Base-by-base conservation (phyloP, 2,888 invertebrate species). In the Chloroclystis v-ata region DNA sequence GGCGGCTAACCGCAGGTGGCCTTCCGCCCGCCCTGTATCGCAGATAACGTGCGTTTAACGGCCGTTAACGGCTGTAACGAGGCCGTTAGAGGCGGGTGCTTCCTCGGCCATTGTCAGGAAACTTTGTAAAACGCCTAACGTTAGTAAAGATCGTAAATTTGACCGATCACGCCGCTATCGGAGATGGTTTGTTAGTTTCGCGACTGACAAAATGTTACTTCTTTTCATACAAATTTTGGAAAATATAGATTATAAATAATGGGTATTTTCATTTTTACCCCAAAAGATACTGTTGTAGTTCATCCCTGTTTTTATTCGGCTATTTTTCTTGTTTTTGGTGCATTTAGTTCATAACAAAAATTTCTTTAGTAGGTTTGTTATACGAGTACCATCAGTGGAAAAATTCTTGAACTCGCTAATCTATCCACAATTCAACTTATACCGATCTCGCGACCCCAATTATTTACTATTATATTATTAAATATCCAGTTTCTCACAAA, bases 51-150 rank as follows among this genome's bases (percentile, higher is more conserved):
- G 57, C 61, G 61, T 60, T 59, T 83, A 79, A 74, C 78, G 73
- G 72, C 70, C 75, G 75, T 78, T 82, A 80, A 73, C 78, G 73
- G 75, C 71, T 72, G 76, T 82, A 81, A 81, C 85, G 85, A 79
- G 76, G 76, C 81, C 79, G 81, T 83, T 83, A 84, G 75, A 75
- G 68, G 77, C 80, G 80, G 78, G 74, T 75, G 76, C 83, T 80
- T 82, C 83, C 82, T 76, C 67, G 59, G 66, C 67, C 71, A 75
- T 82, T 82, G 82, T 82, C 75, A 61, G 69, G 65, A 62, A 69
- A 74, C 61, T 66, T 64, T 63, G 62, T 61, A 61, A 63, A 69
- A 65, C 57, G 65, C 51, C 57, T 57, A 53, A 56, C 54, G 59
- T 58, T 54, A 49, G 57, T 55, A 58, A 59, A 58, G 57, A 54